phyloP scores from a whole-genome alignment of 2,113 vertebrate species.

The Labrus mixtus region DNA sequence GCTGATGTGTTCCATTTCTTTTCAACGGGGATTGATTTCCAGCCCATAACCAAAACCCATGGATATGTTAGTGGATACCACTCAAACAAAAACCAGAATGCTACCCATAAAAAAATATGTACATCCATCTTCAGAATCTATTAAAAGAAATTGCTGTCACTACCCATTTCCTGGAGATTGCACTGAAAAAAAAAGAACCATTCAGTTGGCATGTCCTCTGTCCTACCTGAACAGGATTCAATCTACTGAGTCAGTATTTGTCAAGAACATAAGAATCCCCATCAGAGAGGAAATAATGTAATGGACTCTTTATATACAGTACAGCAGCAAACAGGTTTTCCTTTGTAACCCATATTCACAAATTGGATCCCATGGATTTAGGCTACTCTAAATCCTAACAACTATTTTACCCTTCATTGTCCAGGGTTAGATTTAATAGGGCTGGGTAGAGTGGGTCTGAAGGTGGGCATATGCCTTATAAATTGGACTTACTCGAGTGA shows the following conservation, averaged over 20 bases:
- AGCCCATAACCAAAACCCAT: not conserved
- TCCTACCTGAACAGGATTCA: conserved; percentile 53
- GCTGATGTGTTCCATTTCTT: not conserved
- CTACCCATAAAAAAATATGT: not conserved
- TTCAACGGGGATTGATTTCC: not conserved
- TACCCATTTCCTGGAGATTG: conserved; percentile 43
- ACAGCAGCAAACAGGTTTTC: conserved; percentile 15
- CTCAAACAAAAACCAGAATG: not conserved
- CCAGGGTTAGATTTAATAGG: conserved; percentile 44
- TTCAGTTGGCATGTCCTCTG: conserved; percentile 32
- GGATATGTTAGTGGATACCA: not conserved
- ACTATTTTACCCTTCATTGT: conserved; percentile 50
- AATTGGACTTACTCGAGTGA: conserved; percentile 51
- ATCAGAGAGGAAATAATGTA: conserved; percentile 39
- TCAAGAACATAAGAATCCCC: conserved; percentile 46
- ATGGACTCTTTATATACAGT: conserved; percentile 5
- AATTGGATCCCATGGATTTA: conserved; percentile 43
- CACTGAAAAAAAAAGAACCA: conserved; percentile 27
- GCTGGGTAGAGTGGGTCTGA: conserved; percentile 30
- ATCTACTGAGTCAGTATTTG: conserved; percentile 50
- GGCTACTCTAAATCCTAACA: conserved; percentile 52
- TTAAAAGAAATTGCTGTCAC: conserved; percentile 1
- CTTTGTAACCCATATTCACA: conserved; percentile 30
- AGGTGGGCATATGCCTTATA: conserved; percentile 42
- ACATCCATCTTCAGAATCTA: not conserved